These are phyloP conservation scores for Psephotus haematonotus DNA, from an alignment of 2,113 vertebrate species.

Conservation along the genomic window DNA sequence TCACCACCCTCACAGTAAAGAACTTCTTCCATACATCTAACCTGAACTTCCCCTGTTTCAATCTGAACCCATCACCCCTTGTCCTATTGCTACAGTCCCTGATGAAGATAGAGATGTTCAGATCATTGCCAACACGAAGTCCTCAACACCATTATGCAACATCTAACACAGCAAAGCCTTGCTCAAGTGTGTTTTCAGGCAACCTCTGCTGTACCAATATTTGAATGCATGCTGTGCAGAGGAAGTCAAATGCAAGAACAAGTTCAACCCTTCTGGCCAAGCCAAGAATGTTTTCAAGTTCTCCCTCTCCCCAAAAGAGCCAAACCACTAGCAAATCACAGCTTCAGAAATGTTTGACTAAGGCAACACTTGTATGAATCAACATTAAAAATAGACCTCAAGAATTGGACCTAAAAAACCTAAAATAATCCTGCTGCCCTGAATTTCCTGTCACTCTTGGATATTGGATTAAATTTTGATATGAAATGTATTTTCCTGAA, in stretches of 20 bases:
- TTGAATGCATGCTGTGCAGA: background rate
- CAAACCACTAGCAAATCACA: slow-evolving; percentile 38
- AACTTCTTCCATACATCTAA: background rate
- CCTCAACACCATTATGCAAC: accelerated
- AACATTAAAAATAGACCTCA: slow-evolving; percentile 16
- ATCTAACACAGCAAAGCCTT: background rate
- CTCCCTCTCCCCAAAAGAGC: background rate
- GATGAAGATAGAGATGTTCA: background rate
- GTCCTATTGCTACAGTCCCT: background rate
- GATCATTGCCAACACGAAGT: background rate
- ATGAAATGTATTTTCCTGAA: slow-evolving; percentile 70
- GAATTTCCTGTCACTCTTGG: slow-evolving; percentile 62
- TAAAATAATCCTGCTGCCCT: background rate
- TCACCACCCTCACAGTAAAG: background rate
- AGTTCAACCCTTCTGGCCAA: background rate
- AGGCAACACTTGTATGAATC: slow-evolving; percentile 31
- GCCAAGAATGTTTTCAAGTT: slow-evolving; percentile 1
- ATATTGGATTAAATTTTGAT: slow-evolving; percentile 60
- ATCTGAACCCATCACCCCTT: background rate
- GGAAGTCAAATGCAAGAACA: background rate
- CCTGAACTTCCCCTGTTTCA: background rate
- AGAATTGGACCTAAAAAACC: background rate
- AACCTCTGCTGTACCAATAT: background rate
- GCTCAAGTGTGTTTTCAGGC: background rate
- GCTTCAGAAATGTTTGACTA: slow-evolving; percentile 10